A percentile compares a stretch with the other conserved stretches of the same genome.
Evolutionary conservation across 2,797 vertebrate species (phyloP).

Genomic region (Pseudochaenichthys georgianus): DNA sequence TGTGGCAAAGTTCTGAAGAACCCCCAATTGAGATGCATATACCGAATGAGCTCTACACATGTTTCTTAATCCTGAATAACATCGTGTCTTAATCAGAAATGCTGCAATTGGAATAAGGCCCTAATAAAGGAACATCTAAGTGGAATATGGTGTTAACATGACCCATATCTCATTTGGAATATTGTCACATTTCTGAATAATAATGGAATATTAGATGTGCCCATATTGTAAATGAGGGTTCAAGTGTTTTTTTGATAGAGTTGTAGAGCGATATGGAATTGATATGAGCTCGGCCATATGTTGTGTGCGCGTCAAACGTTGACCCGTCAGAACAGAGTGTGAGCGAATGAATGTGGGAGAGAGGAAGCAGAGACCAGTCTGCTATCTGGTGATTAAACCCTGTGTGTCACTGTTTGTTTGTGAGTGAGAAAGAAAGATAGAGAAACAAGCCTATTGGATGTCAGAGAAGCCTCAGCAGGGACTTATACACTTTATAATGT

Average conservation of each 20-base stretch:
- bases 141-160: neutral
- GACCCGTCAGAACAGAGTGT: constrained; percentile 35
- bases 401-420: constrained; percentile 3
- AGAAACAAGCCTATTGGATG: constrained; percentile 49
- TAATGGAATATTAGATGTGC: neutral
- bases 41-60: too few species aligned
- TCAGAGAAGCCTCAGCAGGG: constrained; percentile 53
- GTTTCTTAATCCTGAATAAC: neutral
- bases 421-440: constrained; percentile 12
- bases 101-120: neutral
- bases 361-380: constrained; percentile 64
- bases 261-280: constrained; percentile 36
- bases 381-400: constrained; percentile 72
- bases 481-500: constrained; percentile 15
- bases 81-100: neutral
- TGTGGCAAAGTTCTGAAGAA: too few species aligned
- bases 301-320: constrained; percentile 37
- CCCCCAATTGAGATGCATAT: too few species aligned
- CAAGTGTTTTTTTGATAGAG: constrained; percentile 40
- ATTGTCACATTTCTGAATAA: neutral
- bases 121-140: neutral
- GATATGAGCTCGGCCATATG: constrained; percentile 43
- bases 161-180: neutral
- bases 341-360: constrained; percentile 45
- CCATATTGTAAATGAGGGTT: constrained; percentile 13